A percentile compares a stretch with the other conserved stretches of the same genome.
Conservation (phyloP, 2,797 vertebrate genomes). For the Perodicticus potto region DNA sequence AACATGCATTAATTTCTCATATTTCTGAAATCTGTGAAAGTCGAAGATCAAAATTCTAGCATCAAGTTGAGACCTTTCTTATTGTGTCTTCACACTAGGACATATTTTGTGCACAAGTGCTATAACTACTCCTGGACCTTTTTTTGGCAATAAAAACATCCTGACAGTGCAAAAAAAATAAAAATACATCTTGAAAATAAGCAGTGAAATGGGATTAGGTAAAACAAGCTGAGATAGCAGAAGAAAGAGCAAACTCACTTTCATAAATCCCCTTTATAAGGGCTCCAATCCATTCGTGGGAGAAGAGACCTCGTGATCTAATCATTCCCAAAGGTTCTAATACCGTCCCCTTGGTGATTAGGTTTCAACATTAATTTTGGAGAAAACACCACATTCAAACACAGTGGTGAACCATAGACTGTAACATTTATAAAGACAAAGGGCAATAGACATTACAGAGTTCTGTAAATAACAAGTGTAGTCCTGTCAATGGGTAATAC, state of each 20-base stretch:
- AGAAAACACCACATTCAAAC: background rate
- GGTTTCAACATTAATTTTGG: background rate
- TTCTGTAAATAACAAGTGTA: background rate
- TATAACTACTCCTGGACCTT: no score
- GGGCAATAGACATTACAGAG: background rate
- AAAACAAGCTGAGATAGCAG: no score
- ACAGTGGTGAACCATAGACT: background rate
- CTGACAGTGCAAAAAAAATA: no score
- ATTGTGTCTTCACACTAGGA: background rate
- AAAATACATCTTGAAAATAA: no score
- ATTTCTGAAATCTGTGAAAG: background rate
- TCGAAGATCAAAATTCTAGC: background rate
- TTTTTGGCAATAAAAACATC: no score
- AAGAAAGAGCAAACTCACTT: background rate
- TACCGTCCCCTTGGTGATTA: background rate
- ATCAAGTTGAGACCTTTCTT: background rate
- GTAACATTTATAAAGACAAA: background rate
- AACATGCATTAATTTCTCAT: background rate
- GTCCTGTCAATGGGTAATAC: background rate
- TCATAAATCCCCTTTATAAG: background rate
- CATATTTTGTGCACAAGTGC: no score
- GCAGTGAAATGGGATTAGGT: no score
- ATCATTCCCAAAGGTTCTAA: background rate
- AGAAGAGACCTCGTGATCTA: background rate
- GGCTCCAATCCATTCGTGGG: background rate